Evolutionary conservation across 2,888 invertebrate genomes (phyloP).

Genomic region (Barypeithes pellucidus): DNA sequence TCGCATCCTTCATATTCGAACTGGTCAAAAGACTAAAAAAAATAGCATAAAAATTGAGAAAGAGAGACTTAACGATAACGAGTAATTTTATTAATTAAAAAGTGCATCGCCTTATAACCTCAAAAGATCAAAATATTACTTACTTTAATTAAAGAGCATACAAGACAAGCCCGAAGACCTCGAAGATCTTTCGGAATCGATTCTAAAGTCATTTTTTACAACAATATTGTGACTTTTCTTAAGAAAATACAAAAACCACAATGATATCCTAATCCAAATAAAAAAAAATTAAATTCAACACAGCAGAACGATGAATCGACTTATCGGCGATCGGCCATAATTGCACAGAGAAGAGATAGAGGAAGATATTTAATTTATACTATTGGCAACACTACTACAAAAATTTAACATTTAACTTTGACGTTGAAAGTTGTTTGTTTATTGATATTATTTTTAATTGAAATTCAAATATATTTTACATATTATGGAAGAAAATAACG

Average conservation of each 20-base stretch:
- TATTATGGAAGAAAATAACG: conserved; percentile 42
- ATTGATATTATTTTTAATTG: not conserved
- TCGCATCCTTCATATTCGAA: conserved; percentile 99
- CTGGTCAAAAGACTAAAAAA: conserved; percentile 87
- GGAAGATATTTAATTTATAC: no score
- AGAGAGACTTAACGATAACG: no score
- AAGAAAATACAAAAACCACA: no score
- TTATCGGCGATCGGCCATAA: no score
- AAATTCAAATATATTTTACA: not conserved
- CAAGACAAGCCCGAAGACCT: conserved; percentile 81
- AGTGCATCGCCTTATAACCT: conserved; percentile 8
- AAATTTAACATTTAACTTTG: not conserved
- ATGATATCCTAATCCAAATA: no score
- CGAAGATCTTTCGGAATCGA: conserved; percentile 82
- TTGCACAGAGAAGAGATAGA: no score
- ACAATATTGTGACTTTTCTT: not conserved
- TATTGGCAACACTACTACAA: not conserved
- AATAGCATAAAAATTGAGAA: no score
- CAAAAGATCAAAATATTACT: conserved; percentile 27
- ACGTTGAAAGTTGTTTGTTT: not conserved
- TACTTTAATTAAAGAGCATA: conserved; percentile 81
- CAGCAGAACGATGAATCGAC: no score
- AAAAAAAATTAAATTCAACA: no score
- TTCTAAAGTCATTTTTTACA: conserved; percentile 73
- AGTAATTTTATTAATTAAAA: no score